phyloP scores from a whole-genome alignment of 2,113 vertebrate species.

The Anser brachyrhynchus region DNA sequence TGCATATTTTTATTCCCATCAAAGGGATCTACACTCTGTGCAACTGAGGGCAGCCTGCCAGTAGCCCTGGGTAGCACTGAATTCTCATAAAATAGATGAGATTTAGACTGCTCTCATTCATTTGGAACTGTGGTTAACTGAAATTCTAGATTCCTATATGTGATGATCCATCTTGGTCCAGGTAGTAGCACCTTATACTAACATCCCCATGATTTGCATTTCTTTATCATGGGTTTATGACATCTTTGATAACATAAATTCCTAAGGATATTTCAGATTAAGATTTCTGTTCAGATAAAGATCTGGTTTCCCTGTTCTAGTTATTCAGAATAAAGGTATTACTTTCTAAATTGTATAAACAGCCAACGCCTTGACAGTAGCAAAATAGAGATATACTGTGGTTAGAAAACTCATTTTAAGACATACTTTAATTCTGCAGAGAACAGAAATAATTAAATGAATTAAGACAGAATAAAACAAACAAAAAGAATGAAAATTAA shows the following conservation, averaged over 20 bases:
- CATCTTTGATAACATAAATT: not conserved
- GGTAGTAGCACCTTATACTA: not conserved
- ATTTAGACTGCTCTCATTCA: not conserved
- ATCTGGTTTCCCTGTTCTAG: not conserved
- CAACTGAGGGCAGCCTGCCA: not conserved
- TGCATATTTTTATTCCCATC: not conserved
- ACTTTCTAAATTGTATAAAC: not conserved
- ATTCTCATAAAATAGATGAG: not conserved
- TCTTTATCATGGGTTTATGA: not conserved
- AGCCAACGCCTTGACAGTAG: not conserved
- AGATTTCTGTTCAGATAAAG: not conserved
- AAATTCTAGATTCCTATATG: not conserved
- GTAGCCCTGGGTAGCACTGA: not conserved
- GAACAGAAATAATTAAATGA: not conserved
- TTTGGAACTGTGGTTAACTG: not conserved
- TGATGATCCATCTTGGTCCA: not conserved
- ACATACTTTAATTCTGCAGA: not conserved
- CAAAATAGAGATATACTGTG: not conserved
- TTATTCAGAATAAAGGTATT: not conserved
- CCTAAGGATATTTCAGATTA: not conserved
- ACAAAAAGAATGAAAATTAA: not conserved
- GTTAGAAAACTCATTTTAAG: not conserved
- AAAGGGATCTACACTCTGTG: not conserved
- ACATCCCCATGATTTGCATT: not conserved
- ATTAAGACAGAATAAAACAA: not conserved